These are phyloP conservation scores for Heteromormyrus szaboi DNA, from an alignment of 2,797 vertebrate genomes.

Conservation along the genomic window DNA sequence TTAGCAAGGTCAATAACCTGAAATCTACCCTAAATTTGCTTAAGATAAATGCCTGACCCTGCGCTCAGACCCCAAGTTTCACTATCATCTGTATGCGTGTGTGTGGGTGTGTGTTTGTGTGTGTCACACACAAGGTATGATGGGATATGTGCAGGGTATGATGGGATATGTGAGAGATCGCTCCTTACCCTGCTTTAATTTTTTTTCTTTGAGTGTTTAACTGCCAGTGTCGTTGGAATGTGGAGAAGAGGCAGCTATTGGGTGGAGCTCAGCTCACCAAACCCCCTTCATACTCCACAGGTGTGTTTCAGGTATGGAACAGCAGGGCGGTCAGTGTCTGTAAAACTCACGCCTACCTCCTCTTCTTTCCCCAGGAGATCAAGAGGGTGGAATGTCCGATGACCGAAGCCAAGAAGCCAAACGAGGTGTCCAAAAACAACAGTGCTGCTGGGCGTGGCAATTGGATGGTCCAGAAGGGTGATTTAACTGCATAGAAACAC, in stretches of 20 bases:
- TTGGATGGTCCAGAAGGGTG: neutral
- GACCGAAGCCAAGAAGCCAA: neutral
- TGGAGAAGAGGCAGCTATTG: neutral
- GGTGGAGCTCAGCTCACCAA: neutral
- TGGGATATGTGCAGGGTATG: neutral
- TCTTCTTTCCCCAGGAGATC: neutral
- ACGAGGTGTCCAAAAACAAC: neutral
- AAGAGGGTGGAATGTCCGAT: neutral
- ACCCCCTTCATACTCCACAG: neutral
- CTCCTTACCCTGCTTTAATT: neutral
- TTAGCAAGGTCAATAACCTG: neutral
- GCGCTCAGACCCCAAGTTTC: neutral
- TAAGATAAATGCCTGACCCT: neutral
- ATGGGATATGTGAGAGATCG: neutral
- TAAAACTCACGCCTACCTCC: neutral
- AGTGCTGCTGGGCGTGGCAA: neutral
- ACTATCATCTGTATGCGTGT: neutral
- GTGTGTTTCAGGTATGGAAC: neutral
- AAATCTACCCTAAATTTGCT: neutral
- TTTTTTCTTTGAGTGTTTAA: neutral
- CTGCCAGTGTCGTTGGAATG: neutral
- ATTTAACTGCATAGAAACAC: slow-evolving; percentile 10
- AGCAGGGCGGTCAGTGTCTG: neutral
- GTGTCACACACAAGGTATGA: neutral
- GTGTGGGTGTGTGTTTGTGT: neutral